These are phyloP conservation scores for Sandelia bainsii DNA, from an alignment of 2,797 vertebrate genomes.

Conservation along the genomic window DNA sequence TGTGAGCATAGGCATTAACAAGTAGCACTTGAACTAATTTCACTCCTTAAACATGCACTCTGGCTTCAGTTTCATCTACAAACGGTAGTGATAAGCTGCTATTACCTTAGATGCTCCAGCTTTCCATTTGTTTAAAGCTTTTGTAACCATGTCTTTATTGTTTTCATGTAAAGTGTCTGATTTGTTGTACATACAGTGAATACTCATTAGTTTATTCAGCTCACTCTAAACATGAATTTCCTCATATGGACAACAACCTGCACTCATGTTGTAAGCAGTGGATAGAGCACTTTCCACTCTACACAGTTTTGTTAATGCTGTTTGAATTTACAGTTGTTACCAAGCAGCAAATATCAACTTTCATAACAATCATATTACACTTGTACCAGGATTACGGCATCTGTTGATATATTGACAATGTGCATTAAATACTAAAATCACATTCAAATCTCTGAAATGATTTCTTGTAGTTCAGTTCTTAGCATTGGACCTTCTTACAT, in stretches of 20 bases:
- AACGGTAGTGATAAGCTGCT: background rate
- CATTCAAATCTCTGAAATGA: background rate
- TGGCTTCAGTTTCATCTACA: slow-evolving; percentile 11
- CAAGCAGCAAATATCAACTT: slow-evolving; percentile 57
- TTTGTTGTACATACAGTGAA: slow-evolving; percentile 30
- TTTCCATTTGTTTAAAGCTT: slow-evolving; percentile 22
- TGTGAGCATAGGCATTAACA: background rate
- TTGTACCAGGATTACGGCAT: slow-evolving; percentile 1
- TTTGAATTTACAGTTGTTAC: slow-evolving; percentile 59
- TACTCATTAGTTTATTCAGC: slow-evolving; percentile 27
- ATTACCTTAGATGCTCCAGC: background rate
- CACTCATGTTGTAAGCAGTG: slow-evolving; percentile 34
- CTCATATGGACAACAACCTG: slow-evolving; percentile 59
- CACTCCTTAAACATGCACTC: background rate
- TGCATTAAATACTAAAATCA: background rate
- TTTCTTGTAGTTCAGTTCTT: background rate
- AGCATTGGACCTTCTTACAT: slow-evolving; percentile 15
- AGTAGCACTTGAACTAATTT: background rate
- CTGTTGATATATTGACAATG: slow-evolving; percentile 4
- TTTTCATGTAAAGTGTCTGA: slow-evolving; percentile 35
- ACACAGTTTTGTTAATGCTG: slow-evolving; percentile 34
- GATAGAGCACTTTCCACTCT: slow-evolving; percentile 42
- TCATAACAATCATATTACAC: slow-evolving; percentile 28
- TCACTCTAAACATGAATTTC: slow-evolving; percentile 45
- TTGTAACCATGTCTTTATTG: background rate